Evolutionary conservation across 2,113 vertebrate species (phyloP), one percentile per base, ranked within the genome.

Genomic region (Monopterus albus): DNA sequence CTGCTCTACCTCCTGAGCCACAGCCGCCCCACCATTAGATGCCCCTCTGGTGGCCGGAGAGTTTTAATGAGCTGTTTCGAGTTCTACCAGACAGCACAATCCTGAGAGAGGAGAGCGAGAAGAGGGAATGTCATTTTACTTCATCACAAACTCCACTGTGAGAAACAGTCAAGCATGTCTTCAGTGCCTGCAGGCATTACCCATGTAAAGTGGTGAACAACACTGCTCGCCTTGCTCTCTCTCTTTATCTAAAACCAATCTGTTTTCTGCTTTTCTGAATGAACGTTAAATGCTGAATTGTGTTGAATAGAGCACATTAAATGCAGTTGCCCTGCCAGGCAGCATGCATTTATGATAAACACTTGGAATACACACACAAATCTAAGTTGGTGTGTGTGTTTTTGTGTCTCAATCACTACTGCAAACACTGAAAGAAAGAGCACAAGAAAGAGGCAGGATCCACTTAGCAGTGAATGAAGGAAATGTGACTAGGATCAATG

Each of bases 61-160:
- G 62, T 68, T 86, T 56, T 78, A 76, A 85, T 80, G 66, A 78
- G 75, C 66, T 72, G 78, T 70, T 82, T 77, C 77, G 85, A 78
- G 49, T 55, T 60, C 53, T 74, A 66, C 83, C 81, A 83, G 82
- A 71, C 50, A 15, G 47, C 23, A 17, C 28, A 12, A 66, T 74
- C 69, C 75, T 78, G 53, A 60, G 72, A 80, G 84, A 78, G 53
- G 39, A 53, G 20, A 56, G 75, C 10, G 56, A 66, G 51, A 70
- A 74, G 29, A 76, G 61, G 61, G 72, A 60, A 66, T 77, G 66
- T 71, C 60, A 49, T 87, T 89, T 83, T 50, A 67, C 73, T 79
- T 77, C 42, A 83, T 79, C 72, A 51, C 50, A 75, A 78, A 82
- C 79, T 72, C 33, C 51, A 63, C 65, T 33, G 79, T 68, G 68